Evolutionary conservation across 92 coral and sea anemone species (phyloP).

Genomic region (Parazoanthus swiftii): DNA sequence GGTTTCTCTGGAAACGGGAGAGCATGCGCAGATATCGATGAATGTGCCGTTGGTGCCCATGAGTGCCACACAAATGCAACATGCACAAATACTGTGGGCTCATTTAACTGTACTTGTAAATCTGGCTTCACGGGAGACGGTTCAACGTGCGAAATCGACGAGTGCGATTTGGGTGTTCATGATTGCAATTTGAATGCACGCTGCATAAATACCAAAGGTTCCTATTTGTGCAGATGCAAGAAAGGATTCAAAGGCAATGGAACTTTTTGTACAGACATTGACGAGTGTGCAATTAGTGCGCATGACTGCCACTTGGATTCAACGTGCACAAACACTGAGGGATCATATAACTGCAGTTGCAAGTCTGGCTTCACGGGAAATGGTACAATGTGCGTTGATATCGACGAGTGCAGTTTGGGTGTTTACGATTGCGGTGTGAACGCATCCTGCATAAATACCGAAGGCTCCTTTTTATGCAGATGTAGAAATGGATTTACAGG

Average conservation of each 20-base stretch:
- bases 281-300: slow-evolving; percentile 29
- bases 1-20: slow-evolving; percentile 38
- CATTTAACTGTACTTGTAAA: not conserved
- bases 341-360: slow-evolving; percentile 42
- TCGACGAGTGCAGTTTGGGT: slow-evolving; percentile 30
- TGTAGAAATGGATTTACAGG: too few species aligned
- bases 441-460: not conserved
- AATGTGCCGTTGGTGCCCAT: slow-evolving; percentile 8
- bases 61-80: slow-evolving; percentile 20
- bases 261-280: slow-evolving; percentile 30
- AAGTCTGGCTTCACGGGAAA: slow-evolving; percentile 40
- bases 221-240: not conserved
- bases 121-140: slow-evolving; percentile 26
- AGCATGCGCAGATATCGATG: slow-evolving; percentile 26
- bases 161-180: not conserved
- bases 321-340: slow-evolving; percentile 27
- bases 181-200: not conserved
- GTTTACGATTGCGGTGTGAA: too few species aligned
- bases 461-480: too few species aligned
- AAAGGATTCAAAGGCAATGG: not conserved
- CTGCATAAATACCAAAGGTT: not conserved
- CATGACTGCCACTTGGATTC: slow-evolving; percentile 44
- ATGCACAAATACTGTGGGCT: slow-evolving; percentile 32
- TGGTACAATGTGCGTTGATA: slow-evolving; percentile 54
- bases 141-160: slow-evolving; percentile 8